A percentile compares a stretch with the other conserved stretches of the same genome.
phyloP scores from a whole-genome alignment of 1,140 invertebrate species.

The Xylocopa sonorina region DNA sequence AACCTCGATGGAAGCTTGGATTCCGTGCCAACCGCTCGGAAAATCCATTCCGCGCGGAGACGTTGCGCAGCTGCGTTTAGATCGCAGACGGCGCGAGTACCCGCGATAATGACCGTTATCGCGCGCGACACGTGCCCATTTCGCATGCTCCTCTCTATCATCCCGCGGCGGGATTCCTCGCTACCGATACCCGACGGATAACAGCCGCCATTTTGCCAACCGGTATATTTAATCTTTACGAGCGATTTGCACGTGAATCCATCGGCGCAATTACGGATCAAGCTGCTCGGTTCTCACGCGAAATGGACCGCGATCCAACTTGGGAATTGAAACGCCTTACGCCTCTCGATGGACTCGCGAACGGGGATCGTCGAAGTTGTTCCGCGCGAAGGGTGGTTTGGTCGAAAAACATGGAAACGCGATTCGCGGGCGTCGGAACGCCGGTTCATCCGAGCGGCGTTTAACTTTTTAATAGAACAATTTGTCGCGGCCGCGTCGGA shows the following conservation, averaged over 20 bases:
- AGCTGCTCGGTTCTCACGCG: not conserved
- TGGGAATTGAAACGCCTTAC: no score
- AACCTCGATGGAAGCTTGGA: not conserved
- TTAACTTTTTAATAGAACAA: constrained; percentile 64
- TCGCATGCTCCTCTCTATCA: constrained; percentile 67
- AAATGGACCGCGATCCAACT: no score
- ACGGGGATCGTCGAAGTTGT: not conserved
- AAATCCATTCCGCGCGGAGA: no score
- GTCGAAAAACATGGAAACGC: not conserved
- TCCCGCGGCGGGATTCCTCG: constrained; percentile 31
- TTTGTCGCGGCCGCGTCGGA: constrained; percentile 52
- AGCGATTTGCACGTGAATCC: constrained; percentile 18
- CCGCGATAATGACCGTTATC: constrained; percentile 62
- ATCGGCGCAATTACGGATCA: not conserved
- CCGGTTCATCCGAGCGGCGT: constrained; percentile 18
- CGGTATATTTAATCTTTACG: constrained; percentile 29
- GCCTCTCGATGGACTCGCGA: no score
- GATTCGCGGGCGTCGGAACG: no score
- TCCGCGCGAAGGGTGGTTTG: not conserved
- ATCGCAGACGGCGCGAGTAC: not conserved
- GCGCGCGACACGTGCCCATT: constrained; percentile 64
- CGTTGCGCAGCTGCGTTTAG: no score
- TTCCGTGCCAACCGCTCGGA: not conserved
- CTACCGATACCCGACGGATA: not conserved
- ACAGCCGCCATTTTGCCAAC: no score